A percentile compares a stretch with the other conserved stretches of the same genome.
Evolutionary conservation across 1,140 invertebrate species (phyloP).

Genomic region (Cydia pomonella): DNA sequence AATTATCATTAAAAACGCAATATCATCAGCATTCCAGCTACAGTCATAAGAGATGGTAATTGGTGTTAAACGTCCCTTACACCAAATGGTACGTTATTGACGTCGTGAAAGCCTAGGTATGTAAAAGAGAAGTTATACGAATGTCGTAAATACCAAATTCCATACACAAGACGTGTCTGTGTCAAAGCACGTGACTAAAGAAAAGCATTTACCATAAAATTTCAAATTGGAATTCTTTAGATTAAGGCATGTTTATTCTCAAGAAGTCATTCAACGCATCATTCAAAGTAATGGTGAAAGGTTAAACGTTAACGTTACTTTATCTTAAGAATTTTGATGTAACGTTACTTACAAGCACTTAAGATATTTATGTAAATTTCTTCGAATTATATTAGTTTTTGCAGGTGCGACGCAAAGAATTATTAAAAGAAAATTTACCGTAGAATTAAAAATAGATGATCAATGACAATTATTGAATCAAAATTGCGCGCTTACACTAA

Average conservation of each 20-base stretch:
- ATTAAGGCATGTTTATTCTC: constrained; percentile 25
- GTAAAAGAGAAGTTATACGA: neutral
- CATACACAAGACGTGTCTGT: constrained; percentile 14
- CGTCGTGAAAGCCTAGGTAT: neutral
- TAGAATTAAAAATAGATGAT: neutral
- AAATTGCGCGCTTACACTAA: neutral
- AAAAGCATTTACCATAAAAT: constrained; percentile 23
- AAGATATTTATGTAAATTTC: neutral
- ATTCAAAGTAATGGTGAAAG: neutral
- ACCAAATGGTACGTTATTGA: neutral
- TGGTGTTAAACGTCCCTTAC: constrained; percentile 7
- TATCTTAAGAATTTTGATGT: constrained; percentile 27
- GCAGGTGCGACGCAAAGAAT: neutral
- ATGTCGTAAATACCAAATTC: constrained; percentile 2
- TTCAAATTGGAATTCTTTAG: constrained; percentile 24
- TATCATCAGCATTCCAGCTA: neutral
- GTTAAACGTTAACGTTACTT: constrained; percentile 13
- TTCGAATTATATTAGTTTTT: neutral
- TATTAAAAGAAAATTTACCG: neutral
- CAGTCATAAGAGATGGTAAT: constrained; percentile 10
- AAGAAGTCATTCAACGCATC: constrained; percentile 4
- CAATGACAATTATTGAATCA: neutral
- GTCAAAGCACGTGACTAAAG: constrained; percentile 9
- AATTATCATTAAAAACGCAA: neutral
- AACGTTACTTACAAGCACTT: neutral